Conservation (phyloP, 2,797 vertebrate genomes). For the Eleutherodactylus coqui region DNA sequence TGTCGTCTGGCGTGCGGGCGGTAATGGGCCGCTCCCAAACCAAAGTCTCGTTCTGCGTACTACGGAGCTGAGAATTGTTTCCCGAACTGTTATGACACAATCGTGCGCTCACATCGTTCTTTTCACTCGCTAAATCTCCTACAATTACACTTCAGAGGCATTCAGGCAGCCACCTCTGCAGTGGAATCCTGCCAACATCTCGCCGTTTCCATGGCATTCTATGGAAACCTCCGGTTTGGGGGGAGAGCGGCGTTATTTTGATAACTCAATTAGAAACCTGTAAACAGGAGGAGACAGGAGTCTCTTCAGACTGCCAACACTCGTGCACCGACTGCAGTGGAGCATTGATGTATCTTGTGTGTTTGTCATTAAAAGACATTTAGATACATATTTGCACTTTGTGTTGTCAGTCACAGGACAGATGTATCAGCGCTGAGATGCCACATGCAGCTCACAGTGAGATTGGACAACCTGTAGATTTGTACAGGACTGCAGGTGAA, state of each 20-base stretch:
- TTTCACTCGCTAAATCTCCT: slow-evolving; percentile 12
- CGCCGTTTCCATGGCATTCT: slow-evolving; percentile 42
- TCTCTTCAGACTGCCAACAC: not conserved
- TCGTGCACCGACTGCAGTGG: not conserved
- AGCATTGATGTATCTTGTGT: not conserved
- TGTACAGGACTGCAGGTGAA: not conserved
- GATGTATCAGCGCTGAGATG: not conserved
- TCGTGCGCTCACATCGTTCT: not conserved
- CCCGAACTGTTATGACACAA: not conserved
- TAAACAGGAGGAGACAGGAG: slow-evolving; percentile 8
- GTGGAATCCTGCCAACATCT: slow-evolving; percentile 20
- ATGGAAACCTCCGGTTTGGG: not conserved
- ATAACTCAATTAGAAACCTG: slow-evolving; percentile 21
- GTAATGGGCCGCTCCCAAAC: not conserved
- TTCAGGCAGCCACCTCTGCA: slow-evolving; percentile 18
- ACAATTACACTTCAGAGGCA: slow-evolving; percentile 2
- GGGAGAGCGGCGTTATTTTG: slow-evolving; percentile 5
- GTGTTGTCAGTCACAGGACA: not conserved
- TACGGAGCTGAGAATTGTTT: not conserved
- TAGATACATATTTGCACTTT: not conserved
- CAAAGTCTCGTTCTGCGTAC: not conserved
- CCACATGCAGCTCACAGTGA: not conserved
- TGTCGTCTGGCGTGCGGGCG: not conserved
- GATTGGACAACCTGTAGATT: not conserved
- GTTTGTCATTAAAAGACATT: not conserved